Conservation (phyloP, 1,140 invertebrate species). For the Dendroctonus valens region DNA sequence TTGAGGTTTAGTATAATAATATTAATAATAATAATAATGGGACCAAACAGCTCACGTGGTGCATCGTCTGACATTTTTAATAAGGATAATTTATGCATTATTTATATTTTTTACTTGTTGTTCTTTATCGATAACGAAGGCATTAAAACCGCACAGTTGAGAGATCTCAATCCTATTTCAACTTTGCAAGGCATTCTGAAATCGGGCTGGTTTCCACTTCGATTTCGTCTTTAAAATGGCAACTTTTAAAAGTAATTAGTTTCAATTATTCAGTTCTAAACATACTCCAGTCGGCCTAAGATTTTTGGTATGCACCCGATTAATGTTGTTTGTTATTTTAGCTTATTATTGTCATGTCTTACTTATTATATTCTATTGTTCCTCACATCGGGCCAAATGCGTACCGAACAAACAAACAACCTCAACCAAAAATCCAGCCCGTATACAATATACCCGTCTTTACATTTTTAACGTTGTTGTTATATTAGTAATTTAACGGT, state of each 20-base stretch:
- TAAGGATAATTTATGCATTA: conserved; percentile 38
- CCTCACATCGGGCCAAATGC: conserved; percentile 35
- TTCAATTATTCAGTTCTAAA: too few relatives aligned
- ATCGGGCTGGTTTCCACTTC: conserved; percentile 13
- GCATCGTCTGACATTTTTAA: conserved; percentile 33
- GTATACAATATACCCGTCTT: conserved; percentile 19
- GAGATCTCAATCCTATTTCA: conserved; percentile 47
- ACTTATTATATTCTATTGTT: conserved; percentile 49
- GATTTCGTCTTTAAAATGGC: too few relatives aligned
- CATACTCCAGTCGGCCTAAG: too few relatives aligned
- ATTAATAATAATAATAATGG: conserved; percentile 7
- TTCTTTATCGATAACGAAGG: conserved; percentile 39
- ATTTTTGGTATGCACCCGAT: conserved; percentile 38
- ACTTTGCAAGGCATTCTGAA: conserved; percentile 5
- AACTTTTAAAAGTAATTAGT: not conserved
- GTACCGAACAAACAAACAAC: conserved; percentile 1
- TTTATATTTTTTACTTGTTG: conserved; percentile 41
- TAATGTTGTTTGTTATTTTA: conserved; percentile 46
- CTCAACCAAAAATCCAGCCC: conserved; percentile 18
- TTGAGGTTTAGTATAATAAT: too few relatives aligned
- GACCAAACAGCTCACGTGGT: conserved; percentile 19
- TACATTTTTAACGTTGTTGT: conserved; percentile 55
- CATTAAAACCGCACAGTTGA: conserved; percentile 42
- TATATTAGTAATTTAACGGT: conserved; percentile 63
- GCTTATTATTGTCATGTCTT: conserved; percentile 44